These are phyloP conservation scores for Sander vitreus DNA, from an alignment of 2,113 vertebrate species.

Conservation along the genomic window DNA sequence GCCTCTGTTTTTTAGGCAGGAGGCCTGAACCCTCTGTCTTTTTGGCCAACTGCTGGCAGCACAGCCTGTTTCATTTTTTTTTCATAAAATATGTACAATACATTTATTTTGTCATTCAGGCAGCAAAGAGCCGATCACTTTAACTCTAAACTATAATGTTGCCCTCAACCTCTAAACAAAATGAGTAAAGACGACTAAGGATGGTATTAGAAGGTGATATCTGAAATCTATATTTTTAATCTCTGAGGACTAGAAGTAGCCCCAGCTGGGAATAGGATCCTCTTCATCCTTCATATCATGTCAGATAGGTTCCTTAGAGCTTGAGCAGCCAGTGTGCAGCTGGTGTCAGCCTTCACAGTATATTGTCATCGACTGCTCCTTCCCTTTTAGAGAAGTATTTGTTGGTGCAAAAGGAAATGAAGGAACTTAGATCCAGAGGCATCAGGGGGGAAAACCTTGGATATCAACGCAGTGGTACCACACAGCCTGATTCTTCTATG, in stretches of 20 bases:
- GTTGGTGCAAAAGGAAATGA: conserved; percentile 74
- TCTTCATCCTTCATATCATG: conserved; percentile 47
- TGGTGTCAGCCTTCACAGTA: conserved; percentile 51
- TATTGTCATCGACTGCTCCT: conserved; percentile 54
- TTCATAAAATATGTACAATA: conserved; percentile 64
- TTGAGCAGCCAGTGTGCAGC: conserved; percentile 54
- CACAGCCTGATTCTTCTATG: conserved; percentile 78
- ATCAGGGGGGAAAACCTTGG: conserved; percentile 41
- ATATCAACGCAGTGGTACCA: conserved; percentile 74
- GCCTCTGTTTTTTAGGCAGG: conserved; percentile 52
- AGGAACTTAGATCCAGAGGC: conserved; percentile 61
- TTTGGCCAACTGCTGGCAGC: conserved; percentile 55
- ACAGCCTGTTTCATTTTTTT: conserved; percentile 54
- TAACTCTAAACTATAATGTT: conserved; percentile 48
- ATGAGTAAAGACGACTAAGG: conserved; percentile 48
- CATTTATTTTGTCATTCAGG: conserved; percentile 68
- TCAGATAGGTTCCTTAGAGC: conserved; percentile 54
- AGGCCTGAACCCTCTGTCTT: conserved; percentile 47
- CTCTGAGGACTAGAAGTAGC: conserved; percentile 48
- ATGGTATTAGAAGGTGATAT: conserved; percentile 55
- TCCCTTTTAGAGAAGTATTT: conserved; percentile 73
- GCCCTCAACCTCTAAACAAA: conserved; percentile 34
- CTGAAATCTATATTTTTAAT: conserved; percentile 62
- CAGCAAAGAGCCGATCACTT: conserved; percentile 61
- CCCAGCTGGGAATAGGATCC: conserved; percentile 32